phyloP scores from a whole-genome alignment of 2,888 invertebrate genomes.

The Altica lythri region DNA sequence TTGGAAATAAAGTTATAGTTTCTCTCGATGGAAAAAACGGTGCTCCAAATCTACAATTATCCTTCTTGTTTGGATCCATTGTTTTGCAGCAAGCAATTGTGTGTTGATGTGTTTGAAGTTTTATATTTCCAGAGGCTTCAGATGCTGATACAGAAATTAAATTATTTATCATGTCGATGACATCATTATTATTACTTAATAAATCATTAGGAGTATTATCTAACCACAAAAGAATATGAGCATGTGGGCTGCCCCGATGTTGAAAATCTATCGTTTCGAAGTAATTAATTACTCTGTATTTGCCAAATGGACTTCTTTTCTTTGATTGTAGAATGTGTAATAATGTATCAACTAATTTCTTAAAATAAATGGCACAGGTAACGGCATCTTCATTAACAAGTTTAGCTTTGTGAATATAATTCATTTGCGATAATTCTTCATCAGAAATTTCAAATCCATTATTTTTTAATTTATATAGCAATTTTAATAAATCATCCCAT shows the following conservation, averaged over 20 bases:
- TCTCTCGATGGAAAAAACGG: constrained; percentile 45
- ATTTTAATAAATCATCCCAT: neutral
- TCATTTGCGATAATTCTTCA: too few species aligned
- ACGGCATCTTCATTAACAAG: constrained; percentile 25
- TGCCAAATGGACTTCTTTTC: constrained; percentile 47
- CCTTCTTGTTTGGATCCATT: constrained; percentile 8
- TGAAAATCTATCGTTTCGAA: constrained; percentile 52
- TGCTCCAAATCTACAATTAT: constrained; percentile 45
- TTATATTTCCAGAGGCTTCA: constrained; percentile 42
- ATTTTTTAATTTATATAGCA: constrained; percentile 2
- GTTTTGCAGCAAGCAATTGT: constrained; percentile 46
- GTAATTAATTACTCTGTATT: constrained; percentile 45
- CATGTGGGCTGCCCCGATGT: constrained; percentile 49
- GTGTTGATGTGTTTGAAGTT: constrained; percentile 44
- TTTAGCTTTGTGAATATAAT: neutral
- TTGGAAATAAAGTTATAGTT: constrained; percentile 41
- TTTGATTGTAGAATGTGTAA: constrained; percentile 41
- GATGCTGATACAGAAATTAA: constrained; percentile 39
- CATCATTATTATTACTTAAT: constrained; percentile 21
- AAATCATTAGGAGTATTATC: constrained; percentile 44
- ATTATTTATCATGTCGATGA: constrained; percentile 42
- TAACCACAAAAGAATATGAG: constrained; percentile 48
- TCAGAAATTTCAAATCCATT: neutral
- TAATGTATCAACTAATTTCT: constrained; percentile 48
- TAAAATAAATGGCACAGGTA: constrained; percentile 34